phyloP scores from a whole-genome alignment of 2,113 vertebrate genomes.

The Sialia sialis region DNA sequence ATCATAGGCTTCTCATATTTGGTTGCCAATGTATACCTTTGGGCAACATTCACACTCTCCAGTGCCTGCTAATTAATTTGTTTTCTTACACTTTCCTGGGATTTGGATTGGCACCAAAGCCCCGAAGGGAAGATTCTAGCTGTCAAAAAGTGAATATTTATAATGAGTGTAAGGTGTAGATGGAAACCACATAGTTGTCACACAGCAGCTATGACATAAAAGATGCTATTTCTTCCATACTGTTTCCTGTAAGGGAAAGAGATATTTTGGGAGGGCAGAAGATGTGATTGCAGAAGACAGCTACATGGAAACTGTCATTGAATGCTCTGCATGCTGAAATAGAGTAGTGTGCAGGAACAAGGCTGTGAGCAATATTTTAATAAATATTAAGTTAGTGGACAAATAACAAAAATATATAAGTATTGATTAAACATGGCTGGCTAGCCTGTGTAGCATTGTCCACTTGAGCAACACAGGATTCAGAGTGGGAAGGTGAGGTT shows the following conservation, averaged over 20 bases:
- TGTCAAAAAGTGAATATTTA: constrained; percentile 20
- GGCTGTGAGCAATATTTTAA: background rate
- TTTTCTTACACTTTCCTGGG: background rate
- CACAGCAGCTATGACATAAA: constrained; percentile 1
- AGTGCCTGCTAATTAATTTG: constrained; percentile 31
- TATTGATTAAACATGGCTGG: background rate
- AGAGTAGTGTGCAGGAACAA: background rate
- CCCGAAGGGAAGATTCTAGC: constrained; percentile 4
- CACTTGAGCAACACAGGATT: background rate
- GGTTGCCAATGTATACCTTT: background rate
- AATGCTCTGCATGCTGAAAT: background rate
- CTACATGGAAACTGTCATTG: background rate
- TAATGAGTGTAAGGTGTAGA: constrained; percentile 26
- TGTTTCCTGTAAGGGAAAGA: background rate
- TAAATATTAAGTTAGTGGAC: background rate
- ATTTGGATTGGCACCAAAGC: constrained; percentile 20
- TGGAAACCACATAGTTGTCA: constrained; percentile 21
- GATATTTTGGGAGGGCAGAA: constrained; percentile 13
- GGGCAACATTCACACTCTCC: background rate
- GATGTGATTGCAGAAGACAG: background rate
- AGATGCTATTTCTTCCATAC: constrained; percentile 1
- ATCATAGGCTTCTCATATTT: background rate
- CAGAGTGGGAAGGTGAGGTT: background rate
- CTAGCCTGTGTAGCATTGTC: background rate
- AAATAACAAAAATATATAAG: background rate